Evolutionary conservation across 2,113 vertebrate genomes (phyloP).

Genomic region (Synodontis membranacea): DNA sequence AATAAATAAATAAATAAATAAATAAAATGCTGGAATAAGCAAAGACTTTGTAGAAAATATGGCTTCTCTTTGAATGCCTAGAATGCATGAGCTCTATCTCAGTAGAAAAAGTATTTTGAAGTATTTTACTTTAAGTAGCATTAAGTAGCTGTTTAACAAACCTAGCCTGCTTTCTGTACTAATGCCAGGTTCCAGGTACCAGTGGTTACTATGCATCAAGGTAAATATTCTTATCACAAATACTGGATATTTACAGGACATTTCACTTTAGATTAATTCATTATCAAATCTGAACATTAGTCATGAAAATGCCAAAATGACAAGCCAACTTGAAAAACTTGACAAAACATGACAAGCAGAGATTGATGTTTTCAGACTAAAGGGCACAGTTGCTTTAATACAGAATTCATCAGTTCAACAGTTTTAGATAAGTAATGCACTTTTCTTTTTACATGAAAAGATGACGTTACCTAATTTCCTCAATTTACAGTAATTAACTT

Average conservation of each 20-base stretch:
- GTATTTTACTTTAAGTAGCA: neutral
- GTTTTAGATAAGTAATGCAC: neutral
- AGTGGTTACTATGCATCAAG: neutral
- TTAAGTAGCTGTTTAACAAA: neutral
- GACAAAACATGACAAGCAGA: neutral
- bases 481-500: neutral
- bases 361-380: neutral
- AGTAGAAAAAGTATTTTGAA: neutral
- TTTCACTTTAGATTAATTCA: neutral
- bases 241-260: neutral
- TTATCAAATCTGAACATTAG: neutral
- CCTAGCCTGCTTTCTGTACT: neutral
- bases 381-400: neutral
- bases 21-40: neutral
- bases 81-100: neutral
- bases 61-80: neutral
- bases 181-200: neutral
- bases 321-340: too few relatives aligned
- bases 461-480: neutral
- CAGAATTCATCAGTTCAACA: neutral
- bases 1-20: too few relatives aligned
- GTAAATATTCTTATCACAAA: neutral
- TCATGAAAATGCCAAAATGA: too few relatives aligned
- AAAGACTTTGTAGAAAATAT: neutral
- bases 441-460: too few relatives aligned